phyloP scores from a whole-genome alignment of 23 tunicate species.

The Oikopleura albicans region DNA sequence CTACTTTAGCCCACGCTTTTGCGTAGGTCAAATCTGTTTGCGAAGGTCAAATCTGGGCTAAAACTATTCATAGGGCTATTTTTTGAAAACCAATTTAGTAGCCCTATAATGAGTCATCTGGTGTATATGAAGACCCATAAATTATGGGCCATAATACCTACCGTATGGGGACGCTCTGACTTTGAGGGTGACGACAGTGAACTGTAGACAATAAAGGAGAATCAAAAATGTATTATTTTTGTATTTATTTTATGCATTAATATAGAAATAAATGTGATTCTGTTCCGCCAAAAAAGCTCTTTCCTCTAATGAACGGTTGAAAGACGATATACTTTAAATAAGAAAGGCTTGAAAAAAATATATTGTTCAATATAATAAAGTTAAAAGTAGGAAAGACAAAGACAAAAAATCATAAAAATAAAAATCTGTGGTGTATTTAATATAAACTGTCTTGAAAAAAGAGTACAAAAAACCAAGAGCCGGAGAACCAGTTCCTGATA shows the following conservation, averaged over 20 bases:
- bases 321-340: neutral
- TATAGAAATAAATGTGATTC: neutral
- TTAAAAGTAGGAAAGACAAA: neutral
- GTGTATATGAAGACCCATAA: too few species aligned
- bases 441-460: neutral
- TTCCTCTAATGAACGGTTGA: neutral
- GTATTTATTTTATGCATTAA: neutral
- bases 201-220: too few species aligned
- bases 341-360: neutral
- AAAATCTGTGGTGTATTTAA: neutral
- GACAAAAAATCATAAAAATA: neutral
- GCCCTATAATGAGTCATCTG: too few species aligned
- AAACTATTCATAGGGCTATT: too few species aligned
- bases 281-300: slow-evolving; percentile 6
- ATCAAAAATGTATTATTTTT: neutral
- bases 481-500: neutral
- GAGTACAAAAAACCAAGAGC: neutral
- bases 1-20: too few species aligned
- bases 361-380: neutral
- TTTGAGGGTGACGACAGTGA: too few species aligned
- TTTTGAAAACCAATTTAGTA: too few species aligned
- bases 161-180: too few species aligned
- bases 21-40: too few species aligned
- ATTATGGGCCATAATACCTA: too few species aligned
- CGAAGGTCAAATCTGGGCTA: too few species aligned